Percentiles rank a stretch among this genome's conserved stretches.
Evolutionary conservation across 2,797 vertebrate species (phyloP).

Genomic region (Pipistrellus pygmaeus): DNA sequence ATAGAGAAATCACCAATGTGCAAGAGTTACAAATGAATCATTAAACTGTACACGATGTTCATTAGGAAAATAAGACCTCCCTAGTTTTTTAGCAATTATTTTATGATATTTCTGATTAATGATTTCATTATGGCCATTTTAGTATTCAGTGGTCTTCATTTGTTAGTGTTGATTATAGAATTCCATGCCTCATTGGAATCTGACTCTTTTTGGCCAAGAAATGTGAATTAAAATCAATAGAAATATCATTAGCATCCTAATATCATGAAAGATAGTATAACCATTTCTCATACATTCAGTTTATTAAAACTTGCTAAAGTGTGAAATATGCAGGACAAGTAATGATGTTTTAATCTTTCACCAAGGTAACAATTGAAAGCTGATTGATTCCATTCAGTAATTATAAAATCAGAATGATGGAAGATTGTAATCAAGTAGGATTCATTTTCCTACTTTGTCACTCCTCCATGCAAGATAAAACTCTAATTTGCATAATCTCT

Average conservation of each 20-base stretch:
- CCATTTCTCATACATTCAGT: conserved; percentile 89
- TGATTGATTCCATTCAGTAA: conserved; percentile 91
- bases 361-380: conserved; percentile 90
- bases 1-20: conserved; percentile 69
- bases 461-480: conserved; percentile 85
- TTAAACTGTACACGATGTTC: conserved; percentile 81
- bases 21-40: conserved; percentile 79
- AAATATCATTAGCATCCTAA: conserved; percentile 87
- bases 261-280: conserved; percentile 86
- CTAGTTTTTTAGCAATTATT: conserved; percentile 84
- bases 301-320: conserved; percentile 91
- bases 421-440: conserved; percentile 90
- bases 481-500: conserved; percentile 87
- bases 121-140: conserved; percentile 85
- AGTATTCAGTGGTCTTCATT: conserved; percentile 85
- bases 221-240: conserved; percentile 89
- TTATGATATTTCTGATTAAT: conserved; percentile 87
- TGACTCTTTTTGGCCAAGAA: conserved; percentile 86
- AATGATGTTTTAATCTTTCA: conserved; percentile 90
- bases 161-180: conserved; percentile 86
- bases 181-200: conserved; percentile 83
- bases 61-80: conserved; percentile 82
- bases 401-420: conserved; percentile 91
- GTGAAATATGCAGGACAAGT: conserved; percentile 89
- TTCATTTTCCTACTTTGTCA: conserved; percentile 87